phyloP scores from a whole-genome alignment of 2,113 vertebrate species.

The Paraplagusia blochii region DNA sequence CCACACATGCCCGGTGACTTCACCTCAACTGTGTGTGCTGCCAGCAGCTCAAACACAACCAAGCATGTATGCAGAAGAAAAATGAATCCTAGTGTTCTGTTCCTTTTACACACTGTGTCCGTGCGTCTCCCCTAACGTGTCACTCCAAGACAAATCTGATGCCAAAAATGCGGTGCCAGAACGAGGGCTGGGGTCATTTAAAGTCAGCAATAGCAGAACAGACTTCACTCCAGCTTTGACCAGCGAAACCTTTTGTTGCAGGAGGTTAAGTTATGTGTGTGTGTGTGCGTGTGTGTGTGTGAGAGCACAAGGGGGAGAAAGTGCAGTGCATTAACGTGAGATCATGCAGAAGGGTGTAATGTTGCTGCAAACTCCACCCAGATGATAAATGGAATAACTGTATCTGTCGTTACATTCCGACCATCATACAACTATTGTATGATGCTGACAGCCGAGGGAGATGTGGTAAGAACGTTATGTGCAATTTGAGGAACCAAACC shows the following conservation, averaged over 20 bases:
- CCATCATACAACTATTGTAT: neutral
- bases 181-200: slow-evolving; percentile 34
- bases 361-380: slow-evolving; percentile 31
- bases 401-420: slow-evolving; percentile 2
- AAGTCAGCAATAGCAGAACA: slow-evolving; percentile 9
- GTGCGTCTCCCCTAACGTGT: slow-evolving; percentile 26
- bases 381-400: slow-evolving; percentile 14
- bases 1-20: slow-evolving; percentile 38
- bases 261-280: too few species aligned
- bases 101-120: slow-evolving; percentile 22
- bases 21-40: slow-evolving; percentile 42
- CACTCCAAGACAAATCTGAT: slow-evolving; percentile 49
- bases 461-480: slow-evolving; percentile 18
- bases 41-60: slow-evolving; percentile 50
- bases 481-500: slow-evolving; percentile 9
- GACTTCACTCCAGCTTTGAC: slow-evolving; percentile 4
- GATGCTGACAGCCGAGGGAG: slow-evolving; percentile 9
- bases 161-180: slow-evolving; percentile 43
- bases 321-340: neutral
- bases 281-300: slow-evolving; percentile 10
- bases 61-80: slow-evolving; percentile 32
- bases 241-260: slow-evolving; percentile 11
- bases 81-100: slow-evolving; percentile 45
- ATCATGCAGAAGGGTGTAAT: neutral
- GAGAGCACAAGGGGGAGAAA: too few species aligned